Percentiles rank a stretch among this genome's conserved stretches.
Evolutionary conservation across 2,888 invertebrate species (phyloP).

Genomic region (Bombyx huttoni): DNA sequence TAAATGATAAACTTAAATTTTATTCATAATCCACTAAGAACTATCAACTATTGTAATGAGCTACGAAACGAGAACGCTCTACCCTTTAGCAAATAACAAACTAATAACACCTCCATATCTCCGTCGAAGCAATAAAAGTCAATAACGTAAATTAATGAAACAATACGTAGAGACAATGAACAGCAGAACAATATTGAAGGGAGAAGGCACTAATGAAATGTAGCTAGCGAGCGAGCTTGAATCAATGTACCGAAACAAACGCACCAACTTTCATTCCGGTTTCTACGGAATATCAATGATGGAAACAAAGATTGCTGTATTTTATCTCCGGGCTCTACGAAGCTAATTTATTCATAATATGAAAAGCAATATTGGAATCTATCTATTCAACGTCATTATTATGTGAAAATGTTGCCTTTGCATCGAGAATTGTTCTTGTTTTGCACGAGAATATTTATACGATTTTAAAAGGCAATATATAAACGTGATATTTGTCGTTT

Average conservation of each 20-base stretch:
- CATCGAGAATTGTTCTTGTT: no score
- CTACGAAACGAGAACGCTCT: not conserved
- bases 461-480: no score
- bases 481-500: no score
- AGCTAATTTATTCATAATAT: not conserved
- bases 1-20: not conserved
- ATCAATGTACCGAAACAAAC: constrained; percentile 60
- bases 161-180: constrained; percentile 45
- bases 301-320: constrained; percentile 21
- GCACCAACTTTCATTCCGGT: constrained; percentile 36
- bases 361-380: not conserved
- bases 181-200: constrained; percentile 44
- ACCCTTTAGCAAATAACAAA: not conserved
- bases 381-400: not conserved
- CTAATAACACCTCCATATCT: constrained; percentile 2
- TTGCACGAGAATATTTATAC: no score
- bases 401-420: not conserved
- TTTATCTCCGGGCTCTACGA: not conserved
- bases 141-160: constrained; percentile 56
- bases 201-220: constrained; percentile 57
- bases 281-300: constrained; percentile 34
- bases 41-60: not conserved
- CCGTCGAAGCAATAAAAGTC: constrained; percentile 26
- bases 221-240: constrained; percentile 39
- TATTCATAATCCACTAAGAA: not conserved